Evolutionary conservation across 2,113 vertebrate species (phyloP).

Genomic region (Loxodonta africana): DNA sequence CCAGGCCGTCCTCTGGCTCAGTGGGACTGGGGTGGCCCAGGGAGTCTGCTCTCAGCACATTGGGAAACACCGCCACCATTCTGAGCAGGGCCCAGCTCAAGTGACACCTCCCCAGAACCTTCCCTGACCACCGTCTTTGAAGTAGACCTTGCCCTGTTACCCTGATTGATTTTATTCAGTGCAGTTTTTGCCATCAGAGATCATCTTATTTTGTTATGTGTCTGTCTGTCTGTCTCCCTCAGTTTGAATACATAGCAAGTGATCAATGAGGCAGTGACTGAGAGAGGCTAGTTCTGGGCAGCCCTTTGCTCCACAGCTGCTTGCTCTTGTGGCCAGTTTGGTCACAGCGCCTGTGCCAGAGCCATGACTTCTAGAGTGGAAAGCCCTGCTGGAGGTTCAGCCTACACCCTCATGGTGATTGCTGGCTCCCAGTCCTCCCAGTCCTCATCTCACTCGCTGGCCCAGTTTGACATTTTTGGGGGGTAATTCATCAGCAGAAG

Average conservation of each 20-base stretch:
- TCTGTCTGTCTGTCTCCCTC: background rate
- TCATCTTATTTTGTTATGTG: background rate
- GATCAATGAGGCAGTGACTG: background rate
- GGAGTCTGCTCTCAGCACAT: background rate
- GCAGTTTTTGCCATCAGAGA: background rate
- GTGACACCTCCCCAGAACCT: background rate
- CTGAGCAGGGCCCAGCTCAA: background rate
- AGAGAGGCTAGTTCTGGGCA: background rate
- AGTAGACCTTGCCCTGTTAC: background rate
- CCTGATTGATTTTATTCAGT: background rate
- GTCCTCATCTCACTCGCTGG: background rate
- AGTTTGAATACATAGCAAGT: background rate
- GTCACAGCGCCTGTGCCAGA: background rate
- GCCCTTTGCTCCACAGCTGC: background rate
- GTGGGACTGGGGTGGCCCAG: background rate
- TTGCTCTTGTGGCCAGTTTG: background rate
- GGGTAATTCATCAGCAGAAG: constrained; percentile 39
- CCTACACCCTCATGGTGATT: background rate
- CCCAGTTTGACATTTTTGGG: constrained; percentile 34
- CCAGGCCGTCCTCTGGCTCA: background rate
- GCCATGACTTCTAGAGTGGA: background rate
- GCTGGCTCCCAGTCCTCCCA: background rate
- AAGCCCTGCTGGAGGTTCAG: background rate
- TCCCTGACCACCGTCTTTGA: background rate
- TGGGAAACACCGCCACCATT: background rate